Percentiles rank a stretch among this genome's conserved stretches.
phyloP scores from a whole-genome alignment of 2,797 vertebrate species.

The Menidia menidia region DNA sequence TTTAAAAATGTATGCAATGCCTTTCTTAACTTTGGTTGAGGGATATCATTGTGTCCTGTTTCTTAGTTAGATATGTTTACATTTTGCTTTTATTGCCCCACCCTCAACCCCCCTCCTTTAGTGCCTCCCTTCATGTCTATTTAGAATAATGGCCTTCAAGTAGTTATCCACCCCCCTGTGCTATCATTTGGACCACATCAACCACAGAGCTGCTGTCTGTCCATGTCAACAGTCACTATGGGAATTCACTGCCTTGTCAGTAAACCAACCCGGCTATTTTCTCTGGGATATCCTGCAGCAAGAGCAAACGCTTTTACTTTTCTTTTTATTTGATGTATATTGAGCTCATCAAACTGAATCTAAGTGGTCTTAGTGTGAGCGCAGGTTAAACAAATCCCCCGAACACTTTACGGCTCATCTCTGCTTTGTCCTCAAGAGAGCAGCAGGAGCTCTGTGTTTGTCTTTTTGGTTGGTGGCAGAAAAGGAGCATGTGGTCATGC shows the following conservation, averaged over 20 bases:
- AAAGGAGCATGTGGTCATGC: conserved; percentile 78
- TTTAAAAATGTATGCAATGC: too few relatives aligned
- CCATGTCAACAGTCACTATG: conserved; percentile 19
- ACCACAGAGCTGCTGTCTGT: conserved; percentile 7
- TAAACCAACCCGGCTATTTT: background rate
- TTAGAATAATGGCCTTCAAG: background rate
- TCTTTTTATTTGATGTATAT: conserved; percentile 1
- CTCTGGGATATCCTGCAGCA: background rate
- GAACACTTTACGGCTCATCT: conserved; percentile 35
- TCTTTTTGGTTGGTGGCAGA: conserved; percentile 77
- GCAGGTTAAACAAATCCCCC: conserved; percentile 38
- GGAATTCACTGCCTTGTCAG: conserved; percentile 1
- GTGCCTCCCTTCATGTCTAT: background rate
- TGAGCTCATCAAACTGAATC: conserved; percentile 18
- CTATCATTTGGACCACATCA: conserved; percentile 9
- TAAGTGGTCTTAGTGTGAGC: conserved; percentile 13
- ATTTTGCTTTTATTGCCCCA: too few relatives aligned
- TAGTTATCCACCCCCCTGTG: background rate
- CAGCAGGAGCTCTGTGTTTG: conserved; percentile 48
- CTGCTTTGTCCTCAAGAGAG: conserved; percentile 51
- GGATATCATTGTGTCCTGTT: background rate
- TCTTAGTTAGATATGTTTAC: background rate
- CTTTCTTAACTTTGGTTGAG: background rate
- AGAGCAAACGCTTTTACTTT: background rate
- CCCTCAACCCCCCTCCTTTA: background rate